A percentile compares a stretch with the other conserved stretches of the same genome.
phyloP scores from a whole-genome alignment of 2,113 vertebrate species.

The Rhipidura dahli region DNA sequence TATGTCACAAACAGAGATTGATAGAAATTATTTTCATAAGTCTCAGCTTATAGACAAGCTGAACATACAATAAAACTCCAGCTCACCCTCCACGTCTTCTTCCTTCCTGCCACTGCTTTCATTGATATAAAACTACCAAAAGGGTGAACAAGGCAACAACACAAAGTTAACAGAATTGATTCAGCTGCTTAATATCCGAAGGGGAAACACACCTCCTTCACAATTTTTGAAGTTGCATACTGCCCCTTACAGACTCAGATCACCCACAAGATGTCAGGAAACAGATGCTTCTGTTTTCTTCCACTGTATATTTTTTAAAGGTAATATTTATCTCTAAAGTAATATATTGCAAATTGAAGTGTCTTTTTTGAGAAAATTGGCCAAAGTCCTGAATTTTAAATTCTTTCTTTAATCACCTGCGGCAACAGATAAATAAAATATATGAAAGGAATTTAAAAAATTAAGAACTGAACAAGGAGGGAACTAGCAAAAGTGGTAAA shows the following conservation, averaged over 20 bases:
- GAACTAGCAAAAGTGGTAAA: not conserved
- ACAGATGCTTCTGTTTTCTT: not conserved
- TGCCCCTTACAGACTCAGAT: not conserved
- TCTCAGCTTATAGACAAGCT: not conserved
- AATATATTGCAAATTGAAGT: not conserved
- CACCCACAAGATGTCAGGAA: not conserved
- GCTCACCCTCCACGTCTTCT: accelerated
- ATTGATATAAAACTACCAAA: not conserved
- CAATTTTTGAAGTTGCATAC: not conserved
- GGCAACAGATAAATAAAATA: not conserved
- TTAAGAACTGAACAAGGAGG: not conserved
- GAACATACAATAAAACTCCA: not conserved
- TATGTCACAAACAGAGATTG: not conserved
- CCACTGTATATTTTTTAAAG: not conserved
- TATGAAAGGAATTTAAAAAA: not conserved
- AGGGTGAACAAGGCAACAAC: not conserved
- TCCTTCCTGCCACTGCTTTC: not conserved
- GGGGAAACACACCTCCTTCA: not conserved
- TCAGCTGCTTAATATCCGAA: not conserved
- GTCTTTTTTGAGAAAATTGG: not conserved
- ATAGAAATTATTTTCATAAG: not conserved
- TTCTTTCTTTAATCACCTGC: not conserved
- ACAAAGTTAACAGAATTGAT: not conserved
- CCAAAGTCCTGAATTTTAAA: not conserved
- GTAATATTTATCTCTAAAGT: not conserved